phyloP scores from a whole-genome alignment of 2,113 vertebrate species.

The Stigmatopora nigra region DNA sequence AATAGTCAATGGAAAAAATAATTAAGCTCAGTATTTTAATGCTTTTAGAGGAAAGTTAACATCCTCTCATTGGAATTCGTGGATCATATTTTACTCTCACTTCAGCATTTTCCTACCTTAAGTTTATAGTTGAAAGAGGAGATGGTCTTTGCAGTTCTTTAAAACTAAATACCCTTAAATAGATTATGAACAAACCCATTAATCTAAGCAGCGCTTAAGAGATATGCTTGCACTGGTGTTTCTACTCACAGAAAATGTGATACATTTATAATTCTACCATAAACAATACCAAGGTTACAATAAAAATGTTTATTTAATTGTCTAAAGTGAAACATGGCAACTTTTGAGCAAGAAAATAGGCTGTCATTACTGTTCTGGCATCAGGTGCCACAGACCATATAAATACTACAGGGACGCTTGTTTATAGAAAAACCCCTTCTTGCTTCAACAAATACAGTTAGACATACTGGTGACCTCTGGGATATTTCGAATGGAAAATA shows the following conservation, averaged over 20 bases:
- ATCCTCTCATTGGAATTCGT: constrained; percentile 2
- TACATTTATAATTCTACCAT: constrained; percentile 96
- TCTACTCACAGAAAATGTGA: constrained; percentile 83
- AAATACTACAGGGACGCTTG: constrained; percentile 96
- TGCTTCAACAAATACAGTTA: constrained; percentile 84
- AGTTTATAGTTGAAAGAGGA: constrained; percentile 67
- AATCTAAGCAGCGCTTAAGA: constrained; percentile 63
- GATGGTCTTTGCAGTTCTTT: constrained; percentile 81
- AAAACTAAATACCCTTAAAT: constrained; percentile 81
- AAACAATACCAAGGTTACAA: constrained; percentile 97
- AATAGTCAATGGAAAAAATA: background rate
- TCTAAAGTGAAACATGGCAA: constrained; percentile 98
- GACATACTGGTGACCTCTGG: constrained; percentile 81
- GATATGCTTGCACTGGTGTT: constrained; percentile 56
- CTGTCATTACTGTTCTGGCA: constrained; percentile 95
- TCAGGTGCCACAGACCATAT: constrained; percentile 97
- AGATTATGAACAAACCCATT: constrained; percentile 80
- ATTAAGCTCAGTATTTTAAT: background rate
- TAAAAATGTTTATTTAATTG: constrained; percentile 99
- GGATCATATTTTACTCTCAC: constrained; percentile 71
- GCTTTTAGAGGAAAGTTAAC: background rate
- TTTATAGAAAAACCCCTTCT: constrained; percentile 99
- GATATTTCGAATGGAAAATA: constrained; percentile 94
- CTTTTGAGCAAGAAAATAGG: constrained; percentile 89
- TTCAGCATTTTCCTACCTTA: constrained; percentile 7